Evolutionary conservation across 2,888 invertebrate species (phyloP).

Genomic region (Eupeodes latifasciatus): DNA sequence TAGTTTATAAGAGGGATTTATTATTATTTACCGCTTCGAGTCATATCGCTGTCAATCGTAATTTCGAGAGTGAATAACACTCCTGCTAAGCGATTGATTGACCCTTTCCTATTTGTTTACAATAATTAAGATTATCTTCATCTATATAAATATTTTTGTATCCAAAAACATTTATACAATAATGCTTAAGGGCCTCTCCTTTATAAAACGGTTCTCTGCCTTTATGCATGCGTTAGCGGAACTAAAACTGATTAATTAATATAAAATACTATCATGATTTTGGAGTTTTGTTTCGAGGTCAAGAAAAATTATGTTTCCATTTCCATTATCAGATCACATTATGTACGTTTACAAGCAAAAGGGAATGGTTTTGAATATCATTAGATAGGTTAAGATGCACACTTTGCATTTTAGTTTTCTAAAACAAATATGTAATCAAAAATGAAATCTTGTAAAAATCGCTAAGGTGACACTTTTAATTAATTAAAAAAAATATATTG

Average conservation of each 20-base stretch:
- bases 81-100: constrained; percentile 46
- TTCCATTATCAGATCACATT: not conserved
- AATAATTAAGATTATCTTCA: constrained; percentile 62
- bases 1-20: not conserved
- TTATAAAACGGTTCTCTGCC: constrained; percentile 20
- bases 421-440: too few species aligned
- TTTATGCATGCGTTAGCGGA: constrained; percentile 25
- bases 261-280: constrained; percentile 27
- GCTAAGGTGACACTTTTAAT: too few species aligned
- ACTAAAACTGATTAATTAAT: constrained; percentile 61
- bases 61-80: constrained; percentile 56
- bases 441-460: too few species aligned
- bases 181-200: constrained; percentile 34
- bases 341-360: not conserved
- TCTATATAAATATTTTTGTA: not conserved
- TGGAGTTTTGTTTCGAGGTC: constrained; percentile 44
- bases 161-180: too few species aligned
- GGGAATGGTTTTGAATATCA: too few species aligned
- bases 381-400: too few species aligned
- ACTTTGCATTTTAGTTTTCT: too few species aligned
- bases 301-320: constrained; percentile 42
- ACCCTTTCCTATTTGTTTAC: constrained; percentile 62
- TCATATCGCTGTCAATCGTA: constrained; percentile 67
- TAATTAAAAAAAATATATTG: too few species aligned
- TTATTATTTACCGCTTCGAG: constrained; percentile 44